phyloP scores from a whole-genome alignment of 2,797 vertebrate species.

The Betta splendens region DNA sequence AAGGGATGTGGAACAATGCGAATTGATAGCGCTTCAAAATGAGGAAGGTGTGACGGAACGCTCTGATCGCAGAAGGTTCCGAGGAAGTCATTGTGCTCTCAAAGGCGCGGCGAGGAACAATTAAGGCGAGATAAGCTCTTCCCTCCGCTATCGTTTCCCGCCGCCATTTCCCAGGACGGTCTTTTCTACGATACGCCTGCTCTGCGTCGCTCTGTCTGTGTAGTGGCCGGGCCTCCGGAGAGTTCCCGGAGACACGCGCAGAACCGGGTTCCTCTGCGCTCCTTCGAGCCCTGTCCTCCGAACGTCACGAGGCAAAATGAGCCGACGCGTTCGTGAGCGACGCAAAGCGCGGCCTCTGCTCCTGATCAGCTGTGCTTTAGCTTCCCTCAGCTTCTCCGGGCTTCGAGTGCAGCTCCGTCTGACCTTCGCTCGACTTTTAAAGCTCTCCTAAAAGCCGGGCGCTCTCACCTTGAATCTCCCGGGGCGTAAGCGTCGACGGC shows the following conservation, averaged over 20 bases:
- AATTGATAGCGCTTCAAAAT: conserved; percentile 63
- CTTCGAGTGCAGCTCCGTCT: no score
- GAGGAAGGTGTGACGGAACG: conserved; percentile 57
- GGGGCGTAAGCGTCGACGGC: conserved; percentile 36
- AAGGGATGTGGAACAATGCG: conserved; percentile 51
- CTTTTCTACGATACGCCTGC: conserved; percentile 57
- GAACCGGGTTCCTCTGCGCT: conserved; percentile 20
- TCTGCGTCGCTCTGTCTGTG: conserved; percentile 49
- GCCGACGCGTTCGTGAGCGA: no score
- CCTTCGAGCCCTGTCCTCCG: conserved; percentile 21
- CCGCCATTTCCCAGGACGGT: conserved; percentile 59
- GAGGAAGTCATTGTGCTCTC: conserved; percentile 58
- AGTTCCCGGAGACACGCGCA: conserved; percentile 33
- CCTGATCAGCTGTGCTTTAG: no score
- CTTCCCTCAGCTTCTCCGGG: no score
- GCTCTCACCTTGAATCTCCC: conserved; percentile 26
- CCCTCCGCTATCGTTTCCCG: conserved; percentile 47
- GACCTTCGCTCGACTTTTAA: no score
- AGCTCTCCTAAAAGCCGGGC: conserved; percentile 36
- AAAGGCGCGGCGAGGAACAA: conserved; percentile 68
- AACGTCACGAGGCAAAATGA: no score
- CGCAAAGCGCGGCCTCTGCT: no score
- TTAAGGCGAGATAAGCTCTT: conserved; percentile 69
- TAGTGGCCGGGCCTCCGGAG: conserved; percentile 61
- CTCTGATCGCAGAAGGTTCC: conserved; percentile 49